These are phyloP conservation scores for Argyrosomus regius DNA, from an alignment of 2,797 vertebrate genomes.

Conservation along the genomic window DNA sequence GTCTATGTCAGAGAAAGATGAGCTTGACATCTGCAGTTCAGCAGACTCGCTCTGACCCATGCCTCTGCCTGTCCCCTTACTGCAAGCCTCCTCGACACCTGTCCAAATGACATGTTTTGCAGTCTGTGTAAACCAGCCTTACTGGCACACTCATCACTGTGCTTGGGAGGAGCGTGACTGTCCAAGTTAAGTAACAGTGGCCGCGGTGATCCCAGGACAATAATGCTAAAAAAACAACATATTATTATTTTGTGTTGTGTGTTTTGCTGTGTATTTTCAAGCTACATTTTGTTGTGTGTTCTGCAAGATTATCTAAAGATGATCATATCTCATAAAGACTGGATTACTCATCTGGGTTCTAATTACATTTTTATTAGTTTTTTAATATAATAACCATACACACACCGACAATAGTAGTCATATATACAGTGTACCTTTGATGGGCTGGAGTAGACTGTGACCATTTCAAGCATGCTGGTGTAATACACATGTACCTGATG, in stretches of 20 bases:
- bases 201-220: background rate
- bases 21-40: conserved; percentile 78
- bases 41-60: conserved; percentile 67
- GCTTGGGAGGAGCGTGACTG: conserved; percentile 10
- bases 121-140: conserved; percentile 39
- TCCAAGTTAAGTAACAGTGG: background rate
- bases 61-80: conserved; percentile 52
- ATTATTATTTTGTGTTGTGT: background rate
- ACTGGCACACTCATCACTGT: conserved; percentile 30
- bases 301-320: background rate
- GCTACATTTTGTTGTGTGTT: background rate
- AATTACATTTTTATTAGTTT: background rate
- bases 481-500: conserved; percentile 59
- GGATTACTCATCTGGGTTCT: background rate
- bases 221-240: conserved; percentile 4
- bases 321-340: background rate
- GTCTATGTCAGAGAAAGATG: conserved; percentile 60
- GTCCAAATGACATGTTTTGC: conserved; percentile 60
- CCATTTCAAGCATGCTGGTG: conserved; percentile 33
- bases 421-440: background rate
- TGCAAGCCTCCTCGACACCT: conserved; percentile 48
- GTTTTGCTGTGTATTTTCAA: background rate
- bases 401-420: background rate
- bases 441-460: conserved; percentile 24
- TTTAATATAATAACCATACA: background rate